Percentiles rank a stretch among this genome's conserved stretches.
Evolutionary conservation across 2,888 invertebrate genomes (phyloP).

Genomic region (Cetonia aurata): DNA sequence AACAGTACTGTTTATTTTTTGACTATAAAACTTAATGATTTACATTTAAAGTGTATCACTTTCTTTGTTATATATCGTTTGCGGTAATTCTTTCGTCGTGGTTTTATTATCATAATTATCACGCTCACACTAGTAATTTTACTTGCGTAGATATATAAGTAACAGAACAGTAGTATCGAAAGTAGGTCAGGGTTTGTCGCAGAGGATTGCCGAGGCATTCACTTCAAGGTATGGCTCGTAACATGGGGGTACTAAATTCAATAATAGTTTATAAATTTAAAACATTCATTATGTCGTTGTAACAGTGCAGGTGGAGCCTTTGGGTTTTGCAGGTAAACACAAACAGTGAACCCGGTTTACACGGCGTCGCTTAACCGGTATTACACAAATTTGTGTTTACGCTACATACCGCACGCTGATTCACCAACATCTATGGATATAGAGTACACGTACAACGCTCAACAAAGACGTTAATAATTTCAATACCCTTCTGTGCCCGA

Average conservation of each 20-base stretch:
- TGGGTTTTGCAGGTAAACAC: slow-evolving; percentile 30
- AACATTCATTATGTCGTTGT: slow-evolving; percentile 26
- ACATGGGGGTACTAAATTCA: slow-evolving; percentile 11
- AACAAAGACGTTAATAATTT: slow-evolving; percentile 25
- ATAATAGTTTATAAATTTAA: slow-evolving; percentile 23
- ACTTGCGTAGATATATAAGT: too few species aligned
- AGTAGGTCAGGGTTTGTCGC: neutral
- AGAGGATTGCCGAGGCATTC: neutral
- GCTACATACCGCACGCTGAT: slow-evolving; percentile 32
- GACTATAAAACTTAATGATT: too few species aligned
- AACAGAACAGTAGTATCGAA: neutral
- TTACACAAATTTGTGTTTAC: slow-evolving; percentile 44
- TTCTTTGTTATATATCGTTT: too few species aligned
- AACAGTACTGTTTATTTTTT: too few species aligned
- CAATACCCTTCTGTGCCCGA: neutral
- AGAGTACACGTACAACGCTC: neutral
- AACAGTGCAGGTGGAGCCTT: slow-evolving; percentile 9
- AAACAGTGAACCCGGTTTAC: slow-evolving; percentile 34
- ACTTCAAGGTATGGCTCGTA: neutral
- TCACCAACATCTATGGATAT: slow-evolving; percentile 15
- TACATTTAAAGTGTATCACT: too few species aligned
- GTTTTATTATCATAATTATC: too few species aligned
- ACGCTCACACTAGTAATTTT: too few species aligned
- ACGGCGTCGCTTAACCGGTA: slow-evolving; percentile 39
- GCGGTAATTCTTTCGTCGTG: too few species aligned